A percentile compares a stretch with the other conserved stretches of the same genome.
phyloP scores from a whole-genome alignment of 2,113 vertebrate genomes.

The Capreolus pygargus region DNA sequence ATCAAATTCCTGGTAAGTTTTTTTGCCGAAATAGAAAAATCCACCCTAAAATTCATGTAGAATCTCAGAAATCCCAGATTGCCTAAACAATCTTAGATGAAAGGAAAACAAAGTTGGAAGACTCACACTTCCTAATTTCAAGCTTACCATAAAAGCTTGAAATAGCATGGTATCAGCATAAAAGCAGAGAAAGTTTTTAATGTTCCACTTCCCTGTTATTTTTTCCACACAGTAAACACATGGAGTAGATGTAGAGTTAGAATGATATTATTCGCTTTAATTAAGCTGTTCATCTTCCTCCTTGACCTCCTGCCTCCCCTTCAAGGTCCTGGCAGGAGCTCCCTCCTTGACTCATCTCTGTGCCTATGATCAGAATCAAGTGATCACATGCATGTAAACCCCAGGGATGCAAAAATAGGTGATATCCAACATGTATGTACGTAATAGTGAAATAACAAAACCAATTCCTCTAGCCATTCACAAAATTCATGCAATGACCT shows the following conservation, averaged over 20 bases:
- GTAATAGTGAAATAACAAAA: neutral
- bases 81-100: neutral
- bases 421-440: neutral
- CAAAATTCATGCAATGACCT: neutral
- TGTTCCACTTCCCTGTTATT: neutral
- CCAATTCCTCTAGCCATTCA: neutral
- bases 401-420: neutral
- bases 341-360: neutral
- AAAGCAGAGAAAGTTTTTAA: neutral
- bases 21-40: neutral
- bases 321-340: neutral
- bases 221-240: neutral
- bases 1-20: neutral
- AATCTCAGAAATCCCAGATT: neutral
- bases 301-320: neutral
- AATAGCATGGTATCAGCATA: neutral
- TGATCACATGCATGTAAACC: neutral
- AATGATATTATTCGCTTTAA: neutral
- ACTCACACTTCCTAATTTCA: neutral
- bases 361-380: neutral
- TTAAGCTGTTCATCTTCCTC: neutral
- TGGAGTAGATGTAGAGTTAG: neutral
- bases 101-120: neutral
- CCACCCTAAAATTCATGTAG: neutral
- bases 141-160: neutral